Base-by-base conservation (phyloP, 1,140 invertebrate genomes). In the Drosophila kepulauana region DNA sequence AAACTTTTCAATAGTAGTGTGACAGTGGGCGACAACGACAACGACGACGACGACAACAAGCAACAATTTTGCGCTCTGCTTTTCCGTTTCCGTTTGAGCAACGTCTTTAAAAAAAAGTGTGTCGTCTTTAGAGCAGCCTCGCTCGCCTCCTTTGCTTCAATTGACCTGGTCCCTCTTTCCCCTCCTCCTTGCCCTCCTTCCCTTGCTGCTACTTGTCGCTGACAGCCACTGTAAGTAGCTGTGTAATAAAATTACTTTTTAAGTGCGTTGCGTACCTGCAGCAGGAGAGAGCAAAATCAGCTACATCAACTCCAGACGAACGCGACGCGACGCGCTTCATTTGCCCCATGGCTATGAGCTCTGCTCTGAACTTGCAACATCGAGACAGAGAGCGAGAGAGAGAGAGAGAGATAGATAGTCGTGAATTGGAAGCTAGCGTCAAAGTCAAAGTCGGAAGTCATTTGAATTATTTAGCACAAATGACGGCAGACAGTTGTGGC, bases 241-340 rank as follows among this genome's bases (percentile, higher is more conserved):
- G 77, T 79, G 84, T 87, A 87, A 87, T 87, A 87, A 87, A 87
- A 87, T 87, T 88, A 87, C 84, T 88, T 87, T 87, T 87, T 88
- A 87, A 82, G 79, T 87, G 84, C 85, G 69, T 58, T 48, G 70
- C 67, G 76, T 82, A 84, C 79, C 79, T 76, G 64, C 46, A 15
- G 35, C 45, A 48, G 16, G 10, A 41, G 25, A 8, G 15, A 28
- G 33, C 5, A 56, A n/a, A 48, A 10, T 48, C 46, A 11, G 45
- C 45, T 49, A n/a, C 45, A 38, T 5, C 5, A 51, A 5, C 15
- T 33, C 16, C 10, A 41, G 8, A 1, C 15, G 8, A 15, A n/a
- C 15, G 3, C 25, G 5, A 16, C 0, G 20, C 20, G 1, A 3
- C 48, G 46, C 64, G 82, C 78, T 86, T 85, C 82, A 85, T 78